Evolutionary conservation across 1,140 invertebrate genomes (phyloP), one percentile per base, ranked within the genome.

Genomic region (Drosophila ananassae): DNA sequence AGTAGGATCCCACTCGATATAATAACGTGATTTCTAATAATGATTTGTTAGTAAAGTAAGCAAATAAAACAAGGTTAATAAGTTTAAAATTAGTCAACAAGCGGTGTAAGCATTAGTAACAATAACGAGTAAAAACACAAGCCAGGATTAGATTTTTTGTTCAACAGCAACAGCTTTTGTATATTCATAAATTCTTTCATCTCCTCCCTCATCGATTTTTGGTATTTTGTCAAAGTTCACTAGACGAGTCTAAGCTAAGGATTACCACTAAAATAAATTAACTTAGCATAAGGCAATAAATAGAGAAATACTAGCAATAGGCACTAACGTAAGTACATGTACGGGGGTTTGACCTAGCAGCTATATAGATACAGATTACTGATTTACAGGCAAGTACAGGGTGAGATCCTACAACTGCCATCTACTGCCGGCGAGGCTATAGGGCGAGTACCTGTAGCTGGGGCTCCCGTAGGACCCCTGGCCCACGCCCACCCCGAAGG

Each of bases 371-470:
- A 78, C 55, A 66, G 48, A 39, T 22, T 77, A 77, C 57, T 8
- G 7, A 76, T 60, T 52, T 57, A 64, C 60, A 74, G 25, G 28
- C 50, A 46, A 56, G 66, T 64, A 64, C 51, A 53, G 37, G 44
- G 69, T 58, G 69, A 54, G 55, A 73, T 51, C 50, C 79, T 91
- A 91, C 82, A 91, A 55, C 69, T 91, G 90, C 90, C 90, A 91
- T 78, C 90, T 91, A 89, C 89, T 91, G 75, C 90, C 90, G 46
- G 80, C 81, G 7, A 91, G 77, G 61, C 81, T 91, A 61, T 91
- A 91, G 17, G 90, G 90, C 53, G 90, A 91, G 44, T 91, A 91
- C 84, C 90, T 91, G 77, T 91, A 91, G 60, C 72, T 91, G 73
- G 90, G 89, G 52, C 90, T 91, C 72, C 89, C 84, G 41, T 89